These are phyloP conservation scores for Drosophila seguyi DNA, from an alignment of 1,140 invertebrate species.

Conservation along the genomic window DNA sequence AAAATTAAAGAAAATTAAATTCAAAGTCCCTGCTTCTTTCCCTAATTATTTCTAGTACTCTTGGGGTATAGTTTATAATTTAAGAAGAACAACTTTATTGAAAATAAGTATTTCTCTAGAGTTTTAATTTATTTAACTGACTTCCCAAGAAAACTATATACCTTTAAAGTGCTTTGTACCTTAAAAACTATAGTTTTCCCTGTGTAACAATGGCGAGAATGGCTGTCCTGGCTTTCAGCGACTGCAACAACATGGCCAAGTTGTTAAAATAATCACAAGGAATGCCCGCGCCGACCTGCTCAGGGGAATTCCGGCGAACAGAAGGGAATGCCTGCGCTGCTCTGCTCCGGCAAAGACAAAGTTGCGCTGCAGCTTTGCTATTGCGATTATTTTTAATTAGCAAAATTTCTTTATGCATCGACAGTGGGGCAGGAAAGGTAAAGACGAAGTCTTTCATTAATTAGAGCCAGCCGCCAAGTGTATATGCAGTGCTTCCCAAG, in stretches of 20 bases:
- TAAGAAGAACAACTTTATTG: too few species aligned
- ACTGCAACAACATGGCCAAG: conserved; percentile 63
- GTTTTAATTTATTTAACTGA: not conserved
- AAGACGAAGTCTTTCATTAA: conserved; percentile 71
- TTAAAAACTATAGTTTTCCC: not conserved
- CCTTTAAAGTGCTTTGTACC: too few species aligned
- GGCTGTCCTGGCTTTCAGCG: conserved; percentile 8
- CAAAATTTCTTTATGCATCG: conserved; percentile 74
- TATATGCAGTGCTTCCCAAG: conserved; percentile 30
- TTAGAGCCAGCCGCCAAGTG: conserved; percentile 65
- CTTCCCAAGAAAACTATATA: not conserved
- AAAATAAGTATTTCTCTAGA: too few species aligned
- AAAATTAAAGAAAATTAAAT: too few species aligned
- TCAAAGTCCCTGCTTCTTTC: too few species aligned
- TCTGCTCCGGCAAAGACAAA: conserved; percentile 34
- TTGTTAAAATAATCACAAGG: conserved; percentile 79
- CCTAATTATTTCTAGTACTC: too few species aligned
- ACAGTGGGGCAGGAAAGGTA: conserved; percentile 55
- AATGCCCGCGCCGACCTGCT: conserved; percentile 55
- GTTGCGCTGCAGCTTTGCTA: conserved; percentile 34
- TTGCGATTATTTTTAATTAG: conserved; percentile 77
- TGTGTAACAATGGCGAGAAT: conserved; percentile 11
- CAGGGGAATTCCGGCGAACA: conserved; percentile 19
- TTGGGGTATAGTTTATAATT: too few species aligned
- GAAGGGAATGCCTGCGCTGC: conserved; percentile 31